Conservation (phyloP, 2,113 vertebrate species). For the Strigops habroptila region DNA sequence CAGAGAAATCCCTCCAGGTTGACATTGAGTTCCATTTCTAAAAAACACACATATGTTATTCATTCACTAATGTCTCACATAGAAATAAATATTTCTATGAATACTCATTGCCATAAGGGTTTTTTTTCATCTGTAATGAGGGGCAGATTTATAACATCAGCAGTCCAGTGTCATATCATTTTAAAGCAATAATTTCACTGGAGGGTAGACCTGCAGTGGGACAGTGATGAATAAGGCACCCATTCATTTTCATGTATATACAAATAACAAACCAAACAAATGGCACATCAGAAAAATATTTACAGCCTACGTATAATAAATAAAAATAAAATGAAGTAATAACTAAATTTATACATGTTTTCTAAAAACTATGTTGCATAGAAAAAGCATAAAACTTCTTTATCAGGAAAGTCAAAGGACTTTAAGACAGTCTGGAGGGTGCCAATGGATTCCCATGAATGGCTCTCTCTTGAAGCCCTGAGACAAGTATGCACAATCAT, state of each 20-base stretch:
- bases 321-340: neutral
- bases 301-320: neutral
- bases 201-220: neutral
- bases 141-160: neutral
- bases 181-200: neutral
- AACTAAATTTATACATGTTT: neutral
- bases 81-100: neutral
- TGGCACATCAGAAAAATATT: neutral
- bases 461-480: neutral
- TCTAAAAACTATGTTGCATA: neutral
- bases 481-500: neutral
- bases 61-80: neutral
- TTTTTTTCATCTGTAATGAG: neutral
- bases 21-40: neutral
- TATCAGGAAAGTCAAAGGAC: neutral
- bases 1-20: neutral
- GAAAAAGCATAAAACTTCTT: neutral
- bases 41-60: rapidly evolving
- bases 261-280: neutral
- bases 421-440: neutral
- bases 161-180: neutral
- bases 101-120: neutral
- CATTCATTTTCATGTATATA: neutral
- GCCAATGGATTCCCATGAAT: neutral
- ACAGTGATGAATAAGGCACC: neutral